phyloP scores from a whole-genome alignment of 30 jellyfish, hydroid and myxozoan species.

The Aurelia sp. region DNA sequence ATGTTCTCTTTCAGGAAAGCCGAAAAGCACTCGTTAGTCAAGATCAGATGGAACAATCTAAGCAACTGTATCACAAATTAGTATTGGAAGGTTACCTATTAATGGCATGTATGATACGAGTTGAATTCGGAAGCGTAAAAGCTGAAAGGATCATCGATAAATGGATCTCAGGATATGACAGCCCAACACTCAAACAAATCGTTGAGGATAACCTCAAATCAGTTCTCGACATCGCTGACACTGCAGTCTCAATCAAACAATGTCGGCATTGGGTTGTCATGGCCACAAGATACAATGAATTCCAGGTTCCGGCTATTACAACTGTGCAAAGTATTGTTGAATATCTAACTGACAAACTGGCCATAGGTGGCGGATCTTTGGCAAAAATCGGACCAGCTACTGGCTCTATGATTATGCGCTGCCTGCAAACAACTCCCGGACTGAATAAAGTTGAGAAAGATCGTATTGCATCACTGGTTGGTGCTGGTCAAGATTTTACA shows the following conservation, averaged over 20 bases:
- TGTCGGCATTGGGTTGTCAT: conserved; percentile 78
- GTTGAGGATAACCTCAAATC: conserved; percentile 64
- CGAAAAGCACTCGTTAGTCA: conserved; percentile 65
- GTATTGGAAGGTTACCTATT: conserved; percentile 59
- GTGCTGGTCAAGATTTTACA: conserved; percentile 67
- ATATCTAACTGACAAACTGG: conserved; percentile 63
- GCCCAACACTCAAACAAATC: conserved; percentile 41
- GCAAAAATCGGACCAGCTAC: conserved; percentile 71
- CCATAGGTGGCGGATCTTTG: conserved; percentile 59
- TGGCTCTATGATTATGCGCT: conserved; percentile 52
- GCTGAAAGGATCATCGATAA: conserved; percentile 55
- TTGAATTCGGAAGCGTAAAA: conserved; percentile 53
- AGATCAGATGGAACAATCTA: conserved; percentile 50
- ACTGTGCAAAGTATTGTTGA: conserved; percentile 32
- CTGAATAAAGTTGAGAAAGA: conserved; percentile 49
- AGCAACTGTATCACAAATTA: conserved; percentile 50
- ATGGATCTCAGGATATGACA: conserved; percentile 79
- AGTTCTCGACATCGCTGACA: conserved; percentile 71
- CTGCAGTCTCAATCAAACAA: conserved; percentile 56
- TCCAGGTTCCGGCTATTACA: conserved; percentile 45
- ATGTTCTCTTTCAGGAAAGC: conserved; percentile 38
- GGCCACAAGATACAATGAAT: conserved; percentile 72
- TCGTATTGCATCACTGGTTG: conserved; percentile 47
- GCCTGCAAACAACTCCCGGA: conserved; percentile 31
- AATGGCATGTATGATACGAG: conserved; percentile 65